phyloP scores from a whole-genome alignment of 37 sponge, comb jelly and placozoan genomes.

The Halichondria panicea region DNA sequence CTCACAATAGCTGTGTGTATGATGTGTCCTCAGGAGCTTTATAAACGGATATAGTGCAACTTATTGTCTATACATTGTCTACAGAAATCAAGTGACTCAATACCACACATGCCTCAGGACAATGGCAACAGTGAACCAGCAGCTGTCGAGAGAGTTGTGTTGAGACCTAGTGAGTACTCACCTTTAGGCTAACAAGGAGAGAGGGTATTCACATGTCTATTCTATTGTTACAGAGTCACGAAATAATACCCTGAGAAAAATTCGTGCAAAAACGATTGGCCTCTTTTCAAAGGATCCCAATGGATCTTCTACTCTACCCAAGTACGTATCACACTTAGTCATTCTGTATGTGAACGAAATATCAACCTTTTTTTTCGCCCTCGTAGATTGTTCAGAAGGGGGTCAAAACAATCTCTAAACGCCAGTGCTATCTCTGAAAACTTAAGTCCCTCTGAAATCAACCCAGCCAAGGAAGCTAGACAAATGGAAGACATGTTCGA shows the following conservation, averaged over 20 bases:
- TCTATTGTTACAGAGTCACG: background rate
- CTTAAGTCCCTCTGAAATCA: background rate
- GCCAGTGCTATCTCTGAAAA: background rate
- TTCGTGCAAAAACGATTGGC: slow-evolving; percentile 14
- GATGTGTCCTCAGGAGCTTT: too few species aligned
- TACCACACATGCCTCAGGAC: too few species aligned
- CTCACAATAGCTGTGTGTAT: too few species aligned
- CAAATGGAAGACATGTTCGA: slow-evolving; percentile 17
- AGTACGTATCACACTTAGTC: background rate
- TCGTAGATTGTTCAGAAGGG: slow-evolving; percentile 7
- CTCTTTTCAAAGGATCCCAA: slow-evolving; percentile 30
- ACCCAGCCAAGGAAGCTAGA: background rate
- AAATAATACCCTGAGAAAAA: slow-evolving; percentile 1
- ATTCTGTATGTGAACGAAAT: background rate
- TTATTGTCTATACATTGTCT: too few species aligned
- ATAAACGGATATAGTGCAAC: too few species aligned
- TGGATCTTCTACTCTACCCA: slow-evolving; percentile 20
- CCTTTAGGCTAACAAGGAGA: background rate
- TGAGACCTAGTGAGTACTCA: too few species aligned
- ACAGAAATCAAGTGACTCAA: too few species aligned
- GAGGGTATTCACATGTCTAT: too few species aligned
- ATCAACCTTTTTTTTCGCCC: background rate
- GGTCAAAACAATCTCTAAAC: background rate
- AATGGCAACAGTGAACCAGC: too few species aligned
- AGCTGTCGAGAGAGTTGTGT: too few species aligned